A percentile compares a stretch with the other conserved stretches of the same genome.
Evolutionary conservation across 1,140 invertebrate genomes (phyloP).

Genomic region (Aphelenchoides besseyi): DNA sequence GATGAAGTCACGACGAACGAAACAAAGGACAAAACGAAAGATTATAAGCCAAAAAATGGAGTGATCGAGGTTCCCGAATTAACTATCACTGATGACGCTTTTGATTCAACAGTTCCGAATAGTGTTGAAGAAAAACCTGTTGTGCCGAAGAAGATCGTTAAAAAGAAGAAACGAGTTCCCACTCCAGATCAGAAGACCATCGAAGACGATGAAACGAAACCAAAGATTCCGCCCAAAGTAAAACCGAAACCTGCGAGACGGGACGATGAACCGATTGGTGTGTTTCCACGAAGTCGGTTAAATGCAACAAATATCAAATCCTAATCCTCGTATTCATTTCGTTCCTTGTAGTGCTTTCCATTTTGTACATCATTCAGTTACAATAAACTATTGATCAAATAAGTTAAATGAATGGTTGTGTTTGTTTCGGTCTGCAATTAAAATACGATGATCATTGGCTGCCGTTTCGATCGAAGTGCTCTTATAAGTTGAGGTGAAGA

Average conservation of each 20-base stretch:
- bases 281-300: background rate
- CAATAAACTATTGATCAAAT: too few species aligned
- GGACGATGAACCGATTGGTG: background rate
- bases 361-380: too few species aligned
- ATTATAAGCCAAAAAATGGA: background rate
- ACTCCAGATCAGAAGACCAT: background rate
- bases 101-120: background rate
- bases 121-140: background rate
- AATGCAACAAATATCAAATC: background rate
- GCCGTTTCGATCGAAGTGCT: too few species aligned
- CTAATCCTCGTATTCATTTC: too few species aligned
- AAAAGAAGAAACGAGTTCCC: background rate
- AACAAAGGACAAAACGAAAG: background rate
- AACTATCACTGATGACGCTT: background rate
- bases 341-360: background rate
- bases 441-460: too few species aligned
- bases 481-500: too few species aligned
- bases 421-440: too few species aligned
- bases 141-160: conserved; percentile 8
- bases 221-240: background rate
- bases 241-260: background rate
- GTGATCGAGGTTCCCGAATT: background rate
- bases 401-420: too few species aligned
- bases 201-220: background rate
- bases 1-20: background rate